Percentiles rank a stretch among this genome's conserved stretches.
phyloP scores from a whole-genome alignment of 2,113 vertebrate genomes.

The Hepsetus odoe region DNA sequence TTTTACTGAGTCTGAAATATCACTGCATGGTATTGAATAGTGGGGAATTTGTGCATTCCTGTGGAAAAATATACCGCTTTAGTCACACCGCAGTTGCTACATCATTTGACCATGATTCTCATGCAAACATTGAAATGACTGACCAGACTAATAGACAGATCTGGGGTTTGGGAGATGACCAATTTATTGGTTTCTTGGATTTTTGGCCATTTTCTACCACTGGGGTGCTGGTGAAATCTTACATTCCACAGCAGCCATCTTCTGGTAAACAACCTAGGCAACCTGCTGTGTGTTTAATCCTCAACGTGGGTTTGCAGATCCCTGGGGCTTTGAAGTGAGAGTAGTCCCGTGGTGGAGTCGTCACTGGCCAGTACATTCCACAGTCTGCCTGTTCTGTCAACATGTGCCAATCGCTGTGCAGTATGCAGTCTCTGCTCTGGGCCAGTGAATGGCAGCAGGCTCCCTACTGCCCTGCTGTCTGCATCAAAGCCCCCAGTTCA shows the following conservation, averaged over 20 bases:
- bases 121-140: not conserved
- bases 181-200: slow-evolving; percentile 1
- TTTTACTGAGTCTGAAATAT: slow-evolving; percentile 30
- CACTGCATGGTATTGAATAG: slow-evolving; percentile 19
- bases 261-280: slow-evolving; percentile 60
- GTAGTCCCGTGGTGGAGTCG: slow-evolving; percentile 50
- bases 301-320: slow-evolving; percentile 58
- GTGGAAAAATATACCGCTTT: not conserved
- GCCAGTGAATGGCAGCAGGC: not conserved
- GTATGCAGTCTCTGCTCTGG: slow-evolving; percentile 29
- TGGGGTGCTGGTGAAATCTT: slow-evolving; percentile 44
- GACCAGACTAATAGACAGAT: not conserved
- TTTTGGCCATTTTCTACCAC: not conserved
- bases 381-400: slow-evolving; percentile 50
- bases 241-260: slow-evolving; percentile 63
- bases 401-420: slow-evolving; percentile 50
- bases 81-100: not conserved
- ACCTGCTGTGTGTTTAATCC: slow-evolving; percentile 69
- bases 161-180: slow-evolving; percentile 9
- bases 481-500: slow-evolving; percentile 11
- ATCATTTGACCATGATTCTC: slow-evolving; percentile 2
- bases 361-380: slow-evolving; percentile 58
- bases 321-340: slow-evolving; percentile 58
- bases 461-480: slow-evolving; percentile 19
- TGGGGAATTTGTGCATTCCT: not conserved